Percentiles rank a stretch among this genome's conserved stretches.
Evolutionary conservation across 2,888 invertebrate genomes (phyloP).

Genomic region (Pimpla rufipes): DNA sequence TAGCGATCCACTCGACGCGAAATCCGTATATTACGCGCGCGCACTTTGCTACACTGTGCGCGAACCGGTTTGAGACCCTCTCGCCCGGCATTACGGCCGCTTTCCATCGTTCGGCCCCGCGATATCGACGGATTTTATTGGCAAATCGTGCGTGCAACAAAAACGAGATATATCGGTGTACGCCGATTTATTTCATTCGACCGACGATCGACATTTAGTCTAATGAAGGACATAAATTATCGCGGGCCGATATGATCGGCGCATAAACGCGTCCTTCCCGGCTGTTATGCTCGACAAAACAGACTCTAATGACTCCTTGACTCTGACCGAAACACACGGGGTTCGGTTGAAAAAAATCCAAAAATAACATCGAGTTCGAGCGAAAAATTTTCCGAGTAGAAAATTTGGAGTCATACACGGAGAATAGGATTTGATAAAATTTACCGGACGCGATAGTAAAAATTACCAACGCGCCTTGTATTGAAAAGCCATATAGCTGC

Average conservation of each 20-base stretch:
- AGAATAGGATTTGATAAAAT: no score
- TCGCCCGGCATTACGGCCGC: constrained; percentile 14
- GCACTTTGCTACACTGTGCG: constrained; percentile 20
- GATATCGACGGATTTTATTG: constrained; percentile 55
- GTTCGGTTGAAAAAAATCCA: not conserved
- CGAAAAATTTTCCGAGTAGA: not conserved
- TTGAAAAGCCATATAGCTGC: no score
- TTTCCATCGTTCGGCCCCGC: constrained; percentile 52
- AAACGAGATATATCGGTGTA: constrained; percentile 11
- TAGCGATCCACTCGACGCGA: constrained; percentile 46
- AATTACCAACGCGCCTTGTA: no score
- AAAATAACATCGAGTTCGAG: not conserved
- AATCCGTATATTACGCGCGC: constrained; percentile 38
- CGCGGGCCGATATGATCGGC: constrained; percentile 40
- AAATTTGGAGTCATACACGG: no score
- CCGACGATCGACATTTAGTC: constrained; percentile 58
- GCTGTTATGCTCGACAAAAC: not conserved
- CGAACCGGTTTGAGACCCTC: constrained; percentile 58
- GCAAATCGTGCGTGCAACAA: constrained; percentile 50
- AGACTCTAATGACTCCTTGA: constrained; percentile 35
- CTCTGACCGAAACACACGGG: not conserved
- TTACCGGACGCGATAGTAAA: no score
- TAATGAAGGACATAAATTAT: constrained; percentile 64
- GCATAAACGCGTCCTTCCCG: constrained; percentile 2
- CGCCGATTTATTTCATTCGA: constrained; percentile 52